A percentile compares a stretch with the other conserved stretches of the same genome.
phyloP scores from a whole-genome alignment of 30 jellyfish, hydroid and myxozoan genomes.

The Aurelia sp. region DNA sequence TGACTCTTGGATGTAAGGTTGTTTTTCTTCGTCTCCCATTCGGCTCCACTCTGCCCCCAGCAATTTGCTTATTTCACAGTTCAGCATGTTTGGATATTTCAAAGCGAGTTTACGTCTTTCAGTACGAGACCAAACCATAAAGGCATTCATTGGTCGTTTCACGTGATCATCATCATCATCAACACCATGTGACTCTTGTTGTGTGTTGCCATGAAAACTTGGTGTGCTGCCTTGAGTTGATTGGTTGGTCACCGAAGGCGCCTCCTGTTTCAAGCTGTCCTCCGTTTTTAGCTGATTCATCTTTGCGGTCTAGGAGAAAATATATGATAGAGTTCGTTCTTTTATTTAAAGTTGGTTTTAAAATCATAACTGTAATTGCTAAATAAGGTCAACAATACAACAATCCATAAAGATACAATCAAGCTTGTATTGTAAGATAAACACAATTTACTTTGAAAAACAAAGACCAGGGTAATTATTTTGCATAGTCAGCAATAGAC shows the following conservation, averaged over 20 bases:
- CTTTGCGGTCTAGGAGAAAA: conserved; percentile 5
- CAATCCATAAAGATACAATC: too few relatives aligned
- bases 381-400: too few relatives aligned
- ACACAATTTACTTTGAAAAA: too few relatives aligned
- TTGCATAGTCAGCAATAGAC: too few relatives aligned
- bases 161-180: conserved; percentile 99
- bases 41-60: conserved; percentile 99
- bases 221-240: conserved; percentile 34
- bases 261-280: conserved; percentile 56
- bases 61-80: conserved; percentile 97
- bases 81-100: conserved; percentile 97
- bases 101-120: conserved; percentile 98
- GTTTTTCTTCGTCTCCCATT: conserved; percentile 96
- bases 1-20: conserved; percentile 95
- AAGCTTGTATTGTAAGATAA: too few relatives aligned
- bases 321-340: too few relatives aligned
- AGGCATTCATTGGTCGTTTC: conserved; percentile 99
- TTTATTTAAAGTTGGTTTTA: too few relatives aligned
- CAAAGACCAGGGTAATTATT: too few relatives aligned
- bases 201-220: conserved; percentile 48
- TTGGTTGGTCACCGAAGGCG: conserved; percentile 44
- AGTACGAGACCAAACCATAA: conserved; percentile 99
- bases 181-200: conserved; percentile 19
- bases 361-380: too few relatives aligned
- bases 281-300: conserved; percentile 78